These are phyloP conservation scores for Poliocrania exsul DNA, from an alignment of 2,797 vertebrate species.

Conservation along the genomic window DNA sequence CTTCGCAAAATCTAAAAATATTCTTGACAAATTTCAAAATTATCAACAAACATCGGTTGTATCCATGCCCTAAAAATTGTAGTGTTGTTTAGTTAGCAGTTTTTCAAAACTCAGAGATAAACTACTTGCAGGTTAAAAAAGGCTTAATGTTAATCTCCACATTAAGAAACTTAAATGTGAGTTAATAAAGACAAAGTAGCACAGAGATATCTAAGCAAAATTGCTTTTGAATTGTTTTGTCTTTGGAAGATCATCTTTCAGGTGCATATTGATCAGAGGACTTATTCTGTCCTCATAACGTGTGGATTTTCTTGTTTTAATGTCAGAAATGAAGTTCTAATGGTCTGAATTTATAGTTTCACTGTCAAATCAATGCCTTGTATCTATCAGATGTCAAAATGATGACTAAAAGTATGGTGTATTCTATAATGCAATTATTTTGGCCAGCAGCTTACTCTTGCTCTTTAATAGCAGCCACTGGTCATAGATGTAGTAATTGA, in stretches of 20 bases:
- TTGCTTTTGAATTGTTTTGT: not conserved
- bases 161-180: not conserved
- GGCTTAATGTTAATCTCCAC: not conserved
- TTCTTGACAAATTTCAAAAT: not conserved
- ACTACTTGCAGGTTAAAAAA: not conserved
- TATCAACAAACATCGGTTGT: not conserved
- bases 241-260: not conserved
- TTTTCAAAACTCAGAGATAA: not conserved
- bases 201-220: not conserved
- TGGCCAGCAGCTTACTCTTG: not conserved
- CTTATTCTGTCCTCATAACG: not conserved
- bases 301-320: constrained; percentile 13
- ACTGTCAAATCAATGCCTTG: constrained; percentile 19
- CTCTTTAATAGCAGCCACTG: not conserved
- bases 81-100: not conserved
- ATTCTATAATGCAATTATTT: constrained; percentile 16
- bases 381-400: constrained; percentile 35
- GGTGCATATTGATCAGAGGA: constrained; percentile 1
- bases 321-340: not conserved
- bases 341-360: not conserved
- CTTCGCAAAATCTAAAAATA: not conserved
- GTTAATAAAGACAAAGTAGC: not conserved
- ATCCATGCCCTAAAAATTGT: not conserved
- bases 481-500: not conserved
- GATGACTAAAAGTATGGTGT: not conserved